Evolutionary conservation across 1,140 invertebrate genomes (phyloP).

Genomic region (Ooceraea biroi): DNA sequence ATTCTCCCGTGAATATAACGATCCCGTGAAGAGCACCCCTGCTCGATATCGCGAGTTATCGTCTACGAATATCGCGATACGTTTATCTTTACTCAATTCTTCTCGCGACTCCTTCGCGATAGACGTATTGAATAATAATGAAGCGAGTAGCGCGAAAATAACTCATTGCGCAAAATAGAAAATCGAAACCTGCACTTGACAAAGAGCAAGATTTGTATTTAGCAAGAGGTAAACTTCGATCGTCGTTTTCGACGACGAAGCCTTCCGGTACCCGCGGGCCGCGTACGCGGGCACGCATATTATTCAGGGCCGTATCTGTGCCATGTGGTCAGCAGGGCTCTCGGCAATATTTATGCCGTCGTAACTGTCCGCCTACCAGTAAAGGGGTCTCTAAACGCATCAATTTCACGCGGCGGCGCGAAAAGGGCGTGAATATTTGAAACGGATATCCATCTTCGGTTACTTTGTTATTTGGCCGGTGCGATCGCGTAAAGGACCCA

Average conservation of each 20-base stretch:
- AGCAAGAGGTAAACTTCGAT: conserved; percentile 32
- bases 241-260: conserved; percentile 47
- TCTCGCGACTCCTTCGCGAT: neutral
- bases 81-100: neutral
- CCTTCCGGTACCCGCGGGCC: conserved; percentile 65
- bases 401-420: conserved; percentile 84
- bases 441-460: conserved; percentile 86
- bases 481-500: conserved; percentile 65
- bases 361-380: conserved; percentile 85
- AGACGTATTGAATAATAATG: neutral
- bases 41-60: neutral
- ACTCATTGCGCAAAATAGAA: neutral
- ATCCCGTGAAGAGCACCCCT: neutral
- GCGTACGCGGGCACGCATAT: conserved; percentile 59
- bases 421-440: conserved; percentile 86
- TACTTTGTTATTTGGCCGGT: conserved; percentile 81
- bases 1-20: neutral
- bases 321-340: conserved; percentile 83
- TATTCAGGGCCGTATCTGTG: conserved; percentile 77
- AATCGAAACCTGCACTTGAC: neutral
- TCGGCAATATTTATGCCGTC: conserved; percentile 84
- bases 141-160: neutral
- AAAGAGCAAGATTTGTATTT: neutral
- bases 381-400: conserved; percentile 86
- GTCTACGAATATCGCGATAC: neutral